Evolutionary conservation across 2,888 invertebrate genomes (phyloP), one percentile per base, ranked within the genome.

Genomic region (Chloroclysta siterata): DNA sequence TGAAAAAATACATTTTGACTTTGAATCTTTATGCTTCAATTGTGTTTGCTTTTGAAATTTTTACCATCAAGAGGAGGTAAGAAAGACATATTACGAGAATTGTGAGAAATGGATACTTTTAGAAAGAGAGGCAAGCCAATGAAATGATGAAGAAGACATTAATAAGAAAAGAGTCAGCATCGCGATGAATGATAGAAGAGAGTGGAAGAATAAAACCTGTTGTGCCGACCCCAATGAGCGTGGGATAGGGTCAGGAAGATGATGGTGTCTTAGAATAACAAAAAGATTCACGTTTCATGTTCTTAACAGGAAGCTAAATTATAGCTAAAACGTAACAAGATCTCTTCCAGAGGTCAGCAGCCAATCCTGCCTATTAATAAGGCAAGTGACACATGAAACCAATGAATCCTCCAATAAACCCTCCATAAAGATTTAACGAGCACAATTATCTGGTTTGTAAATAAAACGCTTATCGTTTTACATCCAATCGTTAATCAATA

Each of bases 401-500:
- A 60, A 60, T 55, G 59, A 54, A 62, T 62, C 51, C n/a, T 14
- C 11, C 29, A 57, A 51, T 56, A 63, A 69, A 54, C 51, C 46
- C 48, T 13, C 22, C 60, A 63, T 70, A 63, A 70, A 68, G 33
- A 42, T 53, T 66, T 69, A 60, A 71, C 63, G 57, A 44, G 42
- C 52, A 22, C 50, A 59, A 55, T 61, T 61, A 65, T 65, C 48
- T 57, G 65, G 60, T 57, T 62, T 60, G 63, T 66, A 65, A 67
- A 68, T 66, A 69, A 66, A 57, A 65, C 36, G 51, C 60, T 69
- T 69, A 70, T 68, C 68, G 63, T 56, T 44, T 63, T 58, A 66
- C 65, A 55, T 66, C 63, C 65, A 60, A 70, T 72, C 70, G 68
- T 72, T 66, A 72, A 68, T 72, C 70, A 72, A 66, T 68, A 66